Evolutionary conservation across 64 coral and sea anemone species (phyloP), one percentile per base, ranked within the genome.

Genomic region (Dendrophyllia cribrosa): DNA sequence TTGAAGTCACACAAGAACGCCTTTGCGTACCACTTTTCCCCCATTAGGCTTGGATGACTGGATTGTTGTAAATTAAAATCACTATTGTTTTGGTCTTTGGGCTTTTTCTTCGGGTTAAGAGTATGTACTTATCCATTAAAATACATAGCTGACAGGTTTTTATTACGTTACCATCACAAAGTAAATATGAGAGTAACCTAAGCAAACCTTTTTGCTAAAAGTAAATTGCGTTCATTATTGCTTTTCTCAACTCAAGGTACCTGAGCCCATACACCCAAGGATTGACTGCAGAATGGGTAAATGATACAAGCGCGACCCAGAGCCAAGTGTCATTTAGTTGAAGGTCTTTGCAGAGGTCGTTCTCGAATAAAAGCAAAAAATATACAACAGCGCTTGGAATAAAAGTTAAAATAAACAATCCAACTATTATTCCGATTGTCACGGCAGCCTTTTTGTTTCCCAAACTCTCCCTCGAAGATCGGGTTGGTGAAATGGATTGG

Each of bases 221-320:
- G 34, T 34, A 69, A 8, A 56, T 12, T 56, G 5, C 53, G 12
- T 56, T 56, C 12, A 7, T 9, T 9, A 72, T 9, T 1, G 69
- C 53, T 82, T 65, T 82, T 47, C 78, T 59, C 16, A 82, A 82
- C n/a, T 82, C 55, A 3, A 17, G 22, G 21, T 47, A 16, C 9
- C 78, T 59, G 21, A 82, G 24, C 1, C 78, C 21, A 52, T 82
- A 82, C 3, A 82, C 55, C 51, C 52, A 82, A 9, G 78, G 78
- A 62, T 82, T 82, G 24, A 65, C 25, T 5, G 78, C 50, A 26
- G 78, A 82, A 13, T 82, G 52, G 16, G 5, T 51, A 34, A 82
- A 82, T 15, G 52, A 59, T 13, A 61, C 78, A 16, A 82, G n/a
- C 3, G 78, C 78, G 9, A 60, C 61, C 78, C 78, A 82, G 19